Evolutionary conservation across 2,113 vertebrate genomes (phyloP).

Genomic region (Cyphomyrus discorhynchus): DNA sequence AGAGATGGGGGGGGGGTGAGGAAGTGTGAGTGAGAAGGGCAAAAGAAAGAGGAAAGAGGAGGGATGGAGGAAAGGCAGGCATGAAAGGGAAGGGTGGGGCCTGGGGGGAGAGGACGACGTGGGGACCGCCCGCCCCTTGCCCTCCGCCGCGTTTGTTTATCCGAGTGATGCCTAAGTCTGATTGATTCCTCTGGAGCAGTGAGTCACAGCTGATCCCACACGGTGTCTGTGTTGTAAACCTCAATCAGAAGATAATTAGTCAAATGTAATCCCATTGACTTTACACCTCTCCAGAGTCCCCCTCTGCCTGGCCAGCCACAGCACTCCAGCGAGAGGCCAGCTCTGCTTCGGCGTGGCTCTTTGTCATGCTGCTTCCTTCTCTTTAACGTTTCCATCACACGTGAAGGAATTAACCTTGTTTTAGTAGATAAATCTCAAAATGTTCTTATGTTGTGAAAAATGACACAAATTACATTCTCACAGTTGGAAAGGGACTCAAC

Average conservation of each 20-base stretch:
- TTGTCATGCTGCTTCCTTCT: not conserved
- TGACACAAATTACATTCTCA: not conserved
- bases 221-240: slow-evolving; percentile 63
- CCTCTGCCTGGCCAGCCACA: slow-evolving; percentile 42
- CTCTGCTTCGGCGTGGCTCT: not conserved
- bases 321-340: slow-evolving; percentile 24
- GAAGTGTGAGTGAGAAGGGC: not conserved
- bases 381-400: not conserved
- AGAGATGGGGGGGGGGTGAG: not conserved
- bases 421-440: not conserved
- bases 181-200: slow-evolving; percentile 66
- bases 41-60: not conserved
- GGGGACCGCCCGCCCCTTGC: not conserved
- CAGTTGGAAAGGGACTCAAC: not conserved
- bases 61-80: not conserved
- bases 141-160: slow-evolving; percentile 60
- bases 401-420: not conserved
- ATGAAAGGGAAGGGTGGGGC: not conserved
- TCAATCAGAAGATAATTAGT: slow-evolving; percentile 73
- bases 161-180: slow-evolving; percentile 70
- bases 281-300: slow-evolving; percentile 58
- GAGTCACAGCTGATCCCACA: slow-evolving; percentile 67
- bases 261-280: slow-evolving; percentile 72
- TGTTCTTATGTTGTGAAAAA: not conserved
- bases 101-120: not conserved